These are phyloP conservation scores for Protobothrops flavoviridis DNA, from an alignment of 2,113 vertebrate species.

Conservation along the genomic window DNA sequence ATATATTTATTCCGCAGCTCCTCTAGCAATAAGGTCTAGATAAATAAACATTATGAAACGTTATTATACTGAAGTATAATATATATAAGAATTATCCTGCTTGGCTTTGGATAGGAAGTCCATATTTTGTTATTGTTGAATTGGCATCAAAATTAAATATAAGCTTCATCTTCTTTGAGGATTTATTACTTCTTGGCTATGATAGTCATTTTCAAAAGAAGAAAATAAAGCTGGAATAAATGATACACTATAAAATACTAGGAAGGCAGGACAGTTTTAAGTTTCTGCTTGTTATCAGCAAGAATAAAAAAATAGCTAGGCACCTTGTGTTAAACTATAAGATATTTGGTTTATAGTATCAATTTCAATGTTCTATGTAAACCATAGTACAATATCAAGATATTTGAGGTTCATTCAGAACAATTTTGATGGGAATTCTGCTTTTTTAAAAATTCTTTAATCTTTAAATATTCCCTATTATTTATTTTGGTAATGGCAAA, in stretches of 20 bases:
- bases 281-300: background rate
- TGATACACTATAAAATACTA: background rate
- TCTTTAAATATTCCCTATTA: background rate
- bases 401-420: background rate
- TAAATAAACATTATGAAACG: background rate
- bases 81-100: constrained; percentile 6
- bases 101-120: background rate
- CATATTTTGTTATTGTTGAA: background rate
- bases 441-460: background rate
- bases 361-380: background rate
- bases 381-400: background rate
- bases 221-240: background rate
- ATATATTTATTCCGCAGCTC: background rate
- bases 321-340: background rate
- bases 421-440: background rate
- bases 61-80: background rate
- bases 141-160: constrained; percentile 2
- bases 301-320: background rate
- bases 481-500: background rate
- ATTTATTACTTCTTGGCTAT: background rate
- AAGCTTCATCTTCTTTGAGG: background rate
- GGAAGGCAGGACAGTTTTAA: background rate
- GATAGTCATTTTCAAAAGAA: background rate
- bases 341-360: background rate
- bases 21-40: background rate